phyloP scores from a whole-genome alignment of 2,888 invertebrate species.

The Tetragnatha montana region DNA sequence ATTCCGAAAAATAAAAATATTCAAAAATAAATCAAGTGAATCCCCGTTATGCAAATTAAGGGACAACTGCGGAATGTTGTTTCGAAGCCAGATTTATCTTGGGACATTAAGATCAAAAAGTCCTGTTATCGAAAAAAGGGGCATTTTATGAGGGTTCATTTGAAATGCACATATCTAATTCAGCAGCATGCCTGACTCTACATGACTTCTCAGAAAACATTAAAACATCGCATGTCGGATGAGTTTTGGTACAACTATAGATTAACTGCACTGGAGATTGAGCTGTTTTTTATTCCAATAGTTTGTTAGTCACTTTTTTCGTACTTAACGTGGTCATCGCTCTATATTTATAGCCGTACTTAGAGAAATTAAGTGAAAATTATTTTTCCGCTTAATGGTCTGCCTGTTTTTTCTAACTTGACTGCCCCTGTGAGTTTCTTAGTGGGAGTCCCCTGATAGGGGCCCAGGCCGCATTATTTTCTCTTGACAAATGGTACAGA shows the following conservation, averaged over 20 bases:
- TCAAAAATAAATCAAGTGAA: slow-evolving; percentile 27
- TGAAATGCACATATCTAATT: slow-evolving; percentile 68
- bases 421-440: neutral
- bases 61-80: slow-evolving; percentile 12
- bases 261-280: slow-evolving; percentile 52
- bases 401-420: neutral
- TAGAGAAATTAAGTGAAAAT: neutral
- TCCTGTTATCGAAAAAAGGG: slow-evolving; percentile 64
- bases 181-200: slow-evolving; percentile 7
- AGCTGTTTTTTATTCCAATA: slow-evolving; percentile 18
- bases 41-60: slow-evolving; percentile 61
- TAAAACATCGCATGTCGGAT: slow-evolving; percentile 46
- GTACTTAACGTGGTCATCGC: neutral
- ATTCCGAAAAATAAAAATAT: slow-evolving; percentile 32
- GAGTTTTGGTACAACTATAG: slow-evolving; percentile 19
- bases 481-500: neutral
- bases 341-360: neutral
- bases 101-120: slow-evolving; percentile 68
- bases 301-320: neutral
- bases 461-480: neutral
- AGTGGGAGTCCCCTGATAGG: neutral
- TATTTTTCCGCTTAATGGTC: neutral
- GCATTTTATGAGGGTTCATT: slow-evolving; percentile 68
- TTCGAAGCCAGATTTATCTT: slow-evolving; percentile 58
- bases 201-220: slow-evolving; percentile 24